Base-by-base conservation (phyloP, 2,888 invertebrate species). In the Drosophila melanosoma region DNA sequence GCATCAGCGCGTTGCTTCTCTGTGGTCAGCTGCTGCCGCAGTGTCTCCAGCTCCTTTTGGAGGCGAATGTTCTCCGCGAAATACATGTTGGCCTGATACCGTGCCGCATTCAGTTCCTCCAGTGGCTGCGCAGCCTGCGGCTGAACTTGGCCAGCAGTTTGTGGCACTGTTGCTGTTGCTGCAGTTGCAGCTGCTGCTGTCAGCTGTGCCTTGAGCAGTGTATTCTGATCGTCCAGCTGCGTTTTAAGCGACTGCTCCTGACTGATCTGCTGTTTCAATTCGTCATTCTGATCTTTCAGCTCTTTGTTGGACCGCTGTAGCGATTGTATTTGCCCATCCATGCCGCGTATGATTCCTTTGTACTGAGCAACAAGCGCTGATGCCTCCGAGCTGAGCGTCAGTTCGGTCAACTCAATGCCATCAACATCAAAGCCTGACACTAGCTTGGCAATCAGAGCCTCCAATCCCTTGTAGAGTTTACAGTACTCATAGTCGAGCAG, bases 401-500 rank as follows among this genome's bases (percentile, higher is more conserved):
- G 82, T 61, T 95, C 95, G 1, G 94, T 94, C 52, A 94, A 91
- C 62, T 81, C 94, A 90, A 92, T 94, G 90, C 81, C 94, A 87
- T 91, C 94, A 83, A 87, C 93, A 89, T 93, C 94, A 89, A 86
- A 94, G 84, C 90, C 94, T 62, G 90, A 92, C 2, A 94, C 93
- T 7, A 95, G 93, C 89, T 95, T 95, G 17, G 94, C 92, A 67
- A 95, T 94, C 48, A 94, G 90, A 17, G 94, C 94, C 94, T 97
- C 97, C 38, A 97, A 93, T 1, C 95, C 95, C 93, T 98, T 99
- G 92, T 98, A 97, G 33, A 99, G 94, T 90, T 96, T 96, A 90
- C 99, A 98, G 94, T 99, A 99, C 93, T 99, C 98, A 92, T 97
- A 98, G 93, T 99, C 99, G 49, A 99, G 94, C 63, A 99, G 94